phyloP scores from a whole-genome alignment of 2,797 vertebrate species.

The Tolypeutes matacus region DNA sequence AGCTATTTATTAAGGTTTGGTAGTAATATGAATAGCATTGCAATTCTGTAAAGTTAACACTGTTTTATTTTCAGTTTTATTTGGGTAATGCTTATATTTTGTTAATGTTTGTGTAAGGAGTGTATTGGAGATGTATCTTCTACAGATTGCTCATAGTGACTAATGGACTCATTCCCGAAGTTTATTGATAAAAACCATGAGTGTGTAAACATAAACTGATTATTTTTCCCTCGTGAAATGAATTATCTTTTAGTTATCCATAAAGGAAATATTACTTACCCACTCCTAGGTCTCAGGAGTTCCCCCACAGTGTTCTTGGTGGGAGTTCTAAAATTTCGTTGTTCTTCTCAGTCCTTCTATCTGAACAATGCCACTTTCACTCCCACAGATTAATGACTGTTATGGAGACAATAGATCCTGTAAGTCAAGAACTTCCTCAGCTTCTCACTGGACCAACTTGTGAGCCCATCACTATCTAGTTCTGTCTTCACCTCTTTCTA shows the following conservation, averaged over 20 bases:
- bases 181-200: neutral
- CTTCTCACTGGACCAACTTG: neutral
- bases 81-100: slow-evolving; percentile 11
- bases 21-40: neutral
- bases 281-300: neutral
- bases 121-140: neutral
- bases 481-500: fast-evolving
- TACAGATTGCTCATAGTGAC: slow-evolving; percentile 27
- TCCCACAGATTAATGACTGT: neutral
- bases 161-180: neutral
- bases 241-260: neutral
- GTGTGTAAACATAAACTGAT: neutral
- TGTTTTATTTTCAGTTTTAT: slow-evolving; percentile 49
- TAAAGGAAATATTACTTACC: neutral
- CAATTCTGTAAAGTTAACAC: neutral
- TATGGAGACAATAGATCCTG: neutral
- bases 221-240: neutral
- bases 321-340: neutral
- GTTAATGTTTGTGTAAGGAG: neutral
- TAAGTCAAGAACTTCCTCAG: neutral
- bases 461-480: fast-evolving
- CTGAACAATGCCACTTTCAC: neutral
- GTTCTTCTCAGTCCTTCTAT: neutral
- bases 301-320: neutral
- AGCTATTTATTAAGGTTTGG: slow-evolving; percentile 11